These are phyloP conservation scores for Schizopygopsis pylzovi DNA, from an alignment of 2,797 vertebrate species.

Conservation along the genomic window DNA sequence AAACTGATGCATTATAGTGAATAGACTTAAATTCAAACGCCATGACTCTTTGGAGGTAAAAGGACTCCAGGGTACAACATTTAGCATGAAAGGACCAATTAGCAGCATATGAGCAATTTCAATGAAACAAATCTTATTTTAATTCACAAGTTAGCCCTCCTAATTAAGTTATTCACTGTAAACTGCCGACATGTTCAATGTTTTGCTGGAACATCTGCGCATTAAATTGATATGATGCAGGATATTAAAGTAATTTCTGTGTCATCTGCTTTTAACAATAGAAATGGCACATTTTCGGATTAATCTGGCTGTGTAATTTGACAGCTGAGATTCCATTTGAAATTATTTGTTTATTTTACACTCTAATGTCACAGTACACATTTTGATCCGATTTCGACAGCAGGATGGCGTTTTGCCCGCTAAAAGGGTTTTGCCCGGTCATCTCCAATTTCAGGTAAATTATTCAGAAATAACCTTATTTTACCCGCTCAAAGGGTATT, in stretches of 20 bases:
- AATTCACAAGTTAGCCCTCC: slow-evolving; percentile 42
- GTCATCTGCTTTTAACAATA: slow-evolving; percentile 19
- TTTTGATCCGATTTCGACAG: slow-evolving; percentile 16
- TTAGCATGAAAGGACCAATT: slow-evolving; percentile 58
- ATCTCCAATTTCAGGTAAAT: slow-evolving; percentile 51
- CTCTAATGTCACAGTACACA: not conserved
- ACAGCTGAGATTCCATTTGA: not conserved
- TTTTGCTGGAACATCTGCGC: not conserved
- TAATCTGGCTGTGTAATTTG: slow-evolving; percentile 28
- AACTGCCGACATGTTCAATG: slow-evolving; percentile 34
- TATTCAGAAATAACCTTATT: slow-evolving; percentile 37
- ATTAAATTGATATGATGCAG: slow-evolving; percentile 31
- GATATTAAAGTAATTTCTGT: not conserved
- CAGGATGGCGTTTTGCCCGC: slow-evolving; percentile 28
- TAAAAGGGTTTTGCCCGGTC: slow-evolving; percentile 6
- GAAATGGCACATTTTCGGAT: not conserved
- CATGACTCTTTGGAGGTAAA: slow-evolving; percentile 44
- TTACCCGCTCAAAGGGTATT: slow-evolving; percentile 41
- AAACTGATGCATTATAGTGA: slow-evolving; percentile 15
- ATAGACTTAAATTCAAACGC: slow-evolving; percentile 42
- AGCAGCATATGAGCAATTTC: slow-evolving; percentile 49
- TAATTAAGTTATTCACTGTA: slow-evolving; percentile 52
- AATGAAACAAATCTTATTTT: slow-evolving; percentile 54
- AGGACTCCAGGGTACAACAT: slow-evolving; percentile 47
- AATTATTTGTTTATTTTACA: not conserved